Base-by-base conservation (phyloP, 2,113 vertebrate genomes). In the Laticauda laticaudata region DNA sequence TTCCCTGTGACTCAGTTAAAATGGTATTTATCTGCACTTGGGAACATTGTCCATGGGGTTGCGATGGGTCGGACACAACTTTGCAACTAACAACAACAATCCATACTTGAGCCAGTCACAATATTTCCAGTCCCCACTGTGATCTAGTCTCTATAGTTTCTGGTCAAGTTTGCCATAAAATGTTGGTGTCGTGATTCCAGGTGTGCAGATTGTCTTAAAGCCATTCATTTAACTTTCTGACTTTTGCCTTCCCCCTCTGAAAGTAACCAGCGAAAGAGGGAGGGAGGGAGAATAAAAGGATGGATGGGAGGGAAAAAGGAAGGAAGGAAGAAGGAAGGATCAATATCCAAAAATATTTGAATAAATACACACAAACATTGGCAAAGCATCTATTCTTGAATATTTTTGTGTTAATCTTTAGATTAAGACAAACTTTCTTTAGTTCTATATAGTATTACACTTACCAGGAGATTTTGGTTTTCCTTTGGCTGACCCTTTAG, bases 381-480 rank as follows among this genome's bases (percentile, higher is more conserved):
- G 5, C 18, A 88, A 57, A 15, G 43, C 6, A 69, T 4, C 7
- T 56, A 86, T 43, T 43, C 34, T 51, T 56, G 29, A 34, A 43
- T 55, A 88, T 75, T 20, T 24, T 29, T 51, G 14, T 57, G n/a
- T 85, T 81, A 9, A 20, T 54, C 39, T 1, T 0, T 45, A 53
- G 95, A 90, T 87, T 18, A n/a, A 75, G 34, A 2, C 5, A 86
- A 64, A 26, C 3, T 92, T 87, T 21, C 55, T 93, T 93, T 6
- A 11, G 86, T 86, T 56, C 34, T 89, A 43, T 90, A 51, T 57
- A 92, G 29, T 88, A 39, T 48, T 8, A 95, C 61, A 96, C 96
- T 0, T 97, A 98, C 96, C 95, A 45, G 87, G 48, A 14, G 51
- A 5, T 21, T 12, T 2, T 45, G 0, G 20, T 96, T 97, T 98